Evolutionary conservation across 2,797 vertebrate species (phyloP).

Genomic region (Dermochelys coriacea): DNA sequence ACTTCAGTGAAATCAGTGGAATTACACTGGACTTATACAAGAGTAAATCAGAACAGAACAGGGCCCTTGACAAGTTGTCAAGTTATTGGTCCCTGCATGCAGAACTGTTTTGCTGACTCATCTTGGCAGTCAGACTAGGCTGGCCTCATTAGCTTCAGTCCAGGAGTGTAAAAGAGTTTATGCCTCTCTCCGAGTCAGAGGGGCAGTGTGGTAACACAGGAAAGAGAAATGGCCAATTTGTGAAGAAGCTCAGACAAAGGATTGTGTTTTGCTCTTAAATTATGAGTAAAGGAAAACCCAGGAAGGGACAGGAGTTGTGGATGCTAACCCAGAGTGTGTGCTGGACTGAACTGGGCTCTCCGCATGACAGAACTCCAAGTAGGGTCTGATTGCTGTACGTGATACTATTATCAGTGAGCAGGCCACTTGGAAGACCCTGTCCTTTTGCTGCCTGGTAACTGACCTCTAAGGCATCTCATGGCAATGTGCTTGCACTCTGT

Average conservation of each 20-base stretch:
- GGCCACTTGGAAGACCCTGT: not conserved
- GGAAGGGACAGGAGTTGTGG: not conserved
- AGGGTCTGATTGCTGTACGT: not conserved
- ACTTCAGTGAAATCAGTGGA: not conserved
- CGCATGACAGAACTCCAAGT: not conserved
- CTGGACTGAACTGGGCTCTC: not conserved
- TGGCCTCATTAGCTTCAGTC: not conserved
- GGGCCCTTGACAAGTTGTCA: fast-evolving
- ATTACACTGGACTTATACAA: not conserved
- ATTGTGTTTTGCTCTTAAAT: not conserved
- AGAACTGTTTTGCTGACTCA: not conserved
- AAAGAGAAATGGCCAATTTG: not conserved
- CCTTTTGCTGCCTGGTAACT: not conserved
- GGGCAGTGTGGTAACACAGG: not conserved
- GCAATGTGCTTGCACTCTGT: not conserved
- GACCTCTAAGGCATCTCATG: not conserved
- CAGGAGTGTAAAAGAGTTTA: not conserved
- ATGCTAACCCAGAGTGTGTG: not conserved
- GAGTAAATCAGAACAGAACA: not conserved
- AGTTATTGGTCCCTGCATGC: not conserved
- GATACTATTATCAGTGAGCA: not conserved
- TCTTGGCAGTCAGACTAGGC: not conserved
- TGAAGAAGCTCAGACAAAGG: not conserved
- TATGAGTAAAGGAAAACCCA: not conserved
- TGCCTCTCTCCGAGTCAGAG: not conserved